Base-by-base conservation (phyloP, 2,797 vertebrate species). In the Sebastolobus altivelis region DNA sequence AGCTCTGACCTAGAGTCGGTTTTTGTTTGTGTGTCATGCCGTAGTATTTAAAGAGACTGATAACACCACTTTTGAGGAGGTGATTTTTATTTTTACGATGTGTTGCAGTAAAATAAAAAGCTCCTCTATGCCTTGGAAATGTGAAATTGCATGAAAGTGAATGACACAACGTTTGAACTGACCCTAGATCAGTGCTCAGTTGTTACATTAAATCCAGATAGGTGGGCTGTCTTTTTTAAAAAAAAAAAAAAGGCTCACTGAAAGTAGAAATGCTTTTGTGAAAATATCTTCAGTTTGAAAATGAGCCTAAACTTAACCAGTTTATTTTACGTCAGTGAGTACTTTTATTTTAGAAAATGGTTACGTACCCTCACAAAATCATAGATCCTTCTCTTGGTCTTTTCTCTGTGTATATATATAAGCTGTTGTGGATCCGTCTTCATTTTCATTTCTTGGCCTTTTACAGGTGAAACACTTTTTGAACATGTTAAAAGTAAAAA, bases 381-480 rank as follows among this genome's bases (percentile, higher is more conserved):
- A 83, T 72, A 79, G 66, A 81, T 83, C 82, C 58, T 88, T 87
- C 83, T 89, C 75, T 87, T 71, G 67, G 59, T 83, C 79, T 86
- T 88, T 74, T 89, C 76, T 89, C 74, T 86, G 1, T 89, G 70
- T 91, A 77, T 89, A 91, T 91, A 91, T 91, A 92, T 93, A 93
- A 88, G 92, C 91, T 89, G 91, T 95, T 94, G 90, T 91, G 81
- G 68, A 86, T 92, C 77, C 79, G 90, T 90, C 83, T 88, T 83
- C 80, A 66, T 78, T 91, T 88, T 91, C 81, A 87, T 92, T 94
- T 91, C 87, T 93, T 94, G 87, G 86, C 92, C 91, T 93, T 94
- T 91, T 92, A 85, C 87, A 91, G 88, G 85, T 87, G 31, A 90
- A 90, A 91, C 75, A 91, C 88, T 93, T 90, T 92, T 90, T 92